phyloP scores from a whole-genome alignment of 1,140 invertebrate species.

The Anadara kagoshimensis region DNA sequence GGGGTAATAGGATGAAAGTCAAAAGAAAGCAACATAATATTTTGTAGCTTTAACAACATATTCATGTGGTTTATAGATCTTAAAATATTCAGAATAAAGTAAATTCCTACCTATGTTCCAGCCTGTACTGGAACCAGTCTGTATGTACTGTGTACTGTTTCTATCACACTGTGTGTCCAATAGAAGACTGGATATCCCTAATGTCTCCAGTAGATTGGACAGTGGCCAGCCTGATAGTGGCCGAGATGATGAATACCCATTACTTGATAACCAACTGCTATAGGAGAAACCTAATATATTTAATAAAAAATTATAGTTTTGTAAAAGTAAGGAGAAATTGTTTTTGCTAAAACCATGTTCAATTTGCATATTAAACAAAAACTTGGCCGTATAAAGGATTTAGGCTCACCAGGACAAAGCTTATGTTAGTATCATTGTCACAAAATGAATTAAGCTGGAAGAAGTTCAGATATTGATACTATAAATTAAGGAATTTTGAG shows the following conservation, averaged over 20 bases:
- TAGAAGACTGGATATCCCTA: slow-evolving; percentile 5
- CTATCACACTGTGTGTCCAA: slow-evolving; percentile 11
- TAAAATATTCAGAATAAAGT: not conserved
- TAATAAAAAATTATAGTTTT: not conserved
- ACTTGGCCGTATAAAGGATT: not conserved
- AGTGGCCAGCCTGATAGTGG: slow-evolving; percentile 18
- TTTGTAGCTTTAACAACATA: no score
- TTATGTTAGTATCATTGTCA: no score
- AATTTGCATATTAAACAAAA: not conserved
- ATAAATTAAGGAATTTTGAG: no score
- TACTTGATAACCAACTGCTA: slow-evolving; percentile 14
- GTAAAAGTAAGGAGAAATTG: not conserved
- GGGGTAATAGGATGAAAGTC: no score
- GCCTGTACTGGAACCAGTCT: not conserved
- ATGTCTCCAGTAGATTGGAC: slow-evolving; percentile 15
- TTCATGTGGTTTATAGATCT: no score
- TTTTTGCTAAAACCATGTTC: not conserved
- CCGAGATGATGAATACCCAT: not conserved
- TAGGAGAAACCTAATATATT: slow-evolving; percentile 24
- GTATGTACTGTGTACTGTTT: not conserved
- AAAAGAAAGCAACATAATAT: no score
- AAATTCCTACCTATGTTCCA: slow-evolving; percentile 23
- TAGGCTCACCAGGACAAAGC: not conserved
- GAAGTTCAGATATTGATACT: no score
- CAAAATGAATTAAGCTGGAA: no score